Evolutionary conservation across 1,140 invertebrate species (phyloP).

Genomic region (Aphelenchoides avenae): DNA sequence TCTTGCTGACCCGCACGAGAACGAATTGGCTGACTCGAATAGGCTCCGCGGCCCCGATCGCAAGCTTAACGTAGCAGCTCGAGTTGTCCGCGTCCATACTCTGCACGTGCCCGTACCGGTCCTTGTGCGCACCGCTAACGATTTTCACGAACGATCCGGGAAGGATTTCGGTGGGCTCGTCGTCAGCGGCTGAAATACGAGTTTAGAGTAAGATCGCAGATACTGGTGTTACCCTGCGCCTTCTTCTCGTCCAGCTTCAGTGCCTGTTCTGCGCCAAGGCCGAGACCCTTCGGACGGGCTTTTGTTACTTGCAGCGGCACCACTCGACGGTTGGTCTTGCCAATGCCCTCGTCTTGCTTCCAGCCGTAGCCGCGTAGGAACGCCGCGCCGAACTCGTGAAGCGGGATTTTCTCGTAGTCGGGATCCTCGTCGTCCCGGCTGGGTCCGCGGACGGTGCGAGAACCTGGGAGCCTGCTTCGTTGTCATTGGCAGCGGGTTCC

Average conservation of each 20-base stretch:
- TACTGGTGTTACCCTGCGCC: not conserved
- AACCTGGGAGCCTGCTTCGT: constrained; percentile 4
- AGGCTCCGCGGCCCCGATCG: not conserved
- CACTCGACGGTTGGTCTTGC: constrained; percentile 23
- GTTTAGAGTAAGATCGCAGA: not conserved
- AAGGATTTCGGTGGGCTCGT: not conserved
- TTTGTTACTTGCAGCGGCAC: constrained; percentile 13
- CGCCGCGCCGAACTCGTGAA: constrained; percentile 27
- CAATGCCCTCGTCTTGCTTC: constrained; percentile 35
- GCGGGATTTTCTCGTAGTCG: constrained; percentile 21
- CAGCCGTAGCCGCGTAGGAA: constrained; percentile 35
- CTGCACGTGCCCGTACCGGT: constrained; percentile 22
- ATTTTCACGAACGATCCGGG: constrained; percentile 18
- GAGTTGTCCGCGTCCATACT: constrained; percentile 24
- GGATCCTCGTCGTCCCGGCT: constrained; percentile 16
- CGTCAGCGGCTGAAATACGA: not conserved
- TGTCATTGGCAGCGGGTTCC: not conserved
- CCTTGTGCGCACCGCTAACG: constrained; percentile 14
- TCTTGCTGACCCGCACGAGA: constrained; percentile 20
- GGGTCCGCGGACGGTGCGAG: too few relatives aligned
- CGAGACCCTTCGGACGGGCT: constrained; percentile 16
- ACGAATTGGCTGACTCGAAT: constrained; percentile 20
- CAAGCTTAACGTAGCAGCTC: constrained; percentile 13
- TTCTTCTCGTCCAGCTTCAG: constrained; percentile 8
- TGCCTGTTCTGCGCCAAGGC: constrained; percentile 27